Conservation (phyloP, 2,797 vertebrate species). For the Hypotaenidia okinawae region DNA sequence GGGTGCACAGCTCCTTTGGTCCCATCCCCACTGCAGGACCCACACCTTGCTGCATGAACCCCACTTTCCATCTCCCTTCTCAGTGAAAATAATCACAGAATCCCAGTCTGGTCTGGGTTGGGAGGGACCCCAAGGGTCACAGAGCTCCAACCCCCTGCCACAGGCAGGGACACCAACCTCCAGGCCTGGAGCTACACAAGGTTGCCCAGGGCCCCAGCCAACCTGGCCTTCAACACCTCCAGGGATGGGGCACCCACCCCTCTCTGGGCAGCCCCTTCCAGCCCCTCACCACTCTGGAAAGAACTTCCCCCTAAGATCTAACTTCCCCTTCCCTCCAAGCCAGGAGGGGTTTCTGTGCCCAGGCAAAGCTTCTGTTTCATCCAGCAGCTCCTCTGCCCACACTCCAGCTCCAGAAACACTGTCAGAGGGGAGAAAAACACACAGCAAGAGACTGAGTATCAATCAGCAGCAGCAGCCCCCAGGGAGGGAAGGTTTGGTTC, state of each 20-base stretch:
- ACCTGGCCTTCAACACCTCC: too few species aligned
- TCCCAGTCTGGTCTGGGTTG: too few species aligned
- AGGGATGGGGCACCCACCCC: too few species aligned
- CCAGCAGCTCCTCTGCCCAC: not conserved
- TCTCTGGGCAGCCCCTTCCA: too few species aligned
- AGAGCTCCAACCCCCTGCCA: too few species aligned
- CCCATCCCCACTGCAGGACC: fast-evolving
- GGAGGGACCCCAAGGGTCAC: too few species aligned
- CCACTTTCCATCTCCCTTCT: fast-evolving
- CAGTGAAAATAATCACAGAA: not conserved
- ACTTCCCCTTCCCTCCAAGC: too few species aligned
- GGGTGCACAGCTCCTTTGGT: fast-evolving
- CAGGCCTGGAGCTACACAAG: too few species aligned
- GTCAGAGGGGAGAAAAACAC: not conserved
- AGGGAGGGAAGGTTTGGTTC: conserved; percentile 21
- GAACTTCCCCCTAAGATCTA: too few species aligned
- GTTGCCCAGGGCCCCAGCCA: too few species aligned
- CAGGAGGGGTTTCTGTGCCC: not conserved
- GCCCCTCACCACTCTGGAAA: too few species aligned
- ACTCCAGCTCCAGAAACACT: not conserved
- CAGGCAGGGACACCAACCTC: too few species aligned
- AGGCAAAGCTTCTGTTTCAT: not conserved
- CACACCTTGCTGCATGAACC: not conserved
- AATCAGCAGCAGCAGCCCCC: not conserved
- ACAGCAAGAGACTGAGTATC: not conserved